phyloP scores from a whole-genome alignment of 2,888 invertebrate genomes.

The Drosophila paramelanica region DNA sequence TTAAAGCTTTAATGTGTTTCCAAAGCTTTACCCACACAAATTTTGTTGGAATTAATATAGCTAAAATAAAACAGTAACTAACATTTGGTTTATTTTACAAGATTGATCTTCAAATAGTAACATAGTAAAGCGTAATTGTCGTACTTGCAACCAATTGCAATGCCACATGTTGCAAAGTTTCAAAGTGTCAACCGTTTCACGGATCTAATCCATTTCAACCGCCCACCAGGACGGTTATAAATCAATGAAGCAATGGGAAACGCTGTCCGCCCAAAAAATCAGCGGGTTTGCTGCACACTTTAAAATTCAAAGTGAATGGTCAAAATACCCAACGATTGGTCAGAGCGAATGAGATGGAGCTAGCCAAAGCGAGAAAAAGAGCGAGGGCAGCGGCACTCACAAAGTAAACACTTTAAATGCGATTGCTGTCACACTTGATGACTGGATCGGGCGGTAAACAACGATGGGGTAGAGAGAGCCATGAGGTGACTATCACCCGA shows the following conservation, averaged over 20 bases:
- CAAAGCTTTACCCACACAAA: no score
- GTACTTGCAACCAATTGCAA: neutral
- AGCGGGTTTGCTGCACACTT: constrained; percentile 48
- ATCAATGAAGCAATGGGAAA: constrained; percentile 54
- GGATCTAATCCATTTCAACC: constrained; percentile 64
- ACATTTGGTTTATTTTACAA: neutral
- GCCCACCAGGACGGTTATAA: constrained; percentile 47
- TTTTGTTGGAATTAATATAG: neutral
- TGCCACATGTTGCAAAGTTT: constrained; percentile 19
- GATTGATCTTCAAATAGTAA: neutral
- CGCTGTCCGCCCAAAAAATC: constrained; percentile 47
- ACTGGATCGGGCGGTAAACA: constrained; percentile 46
- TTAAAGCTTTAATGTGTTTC: neutral
- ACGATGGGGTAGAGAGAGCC: constrained; percentile 12
- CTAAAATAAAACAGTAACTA: neutral
- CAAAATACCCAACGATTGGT: constrained; percentile 30
- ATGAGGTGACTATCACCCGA: constrained; percentile 3
- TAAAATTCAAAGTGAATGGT: constrained; percentile 64
- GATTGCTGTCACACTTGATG: constrained; percentile 73
- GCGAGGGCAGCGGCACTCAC: constrained; percentile 21
- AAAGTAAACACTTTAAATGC: constrained; percentile 75
- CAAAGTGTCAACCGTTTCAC: constrained; percentile 56
- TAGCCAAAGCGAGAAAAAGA: neutral
- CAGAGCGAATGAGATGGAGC: neutral
- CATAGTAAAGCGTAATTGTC: constrained; percentile 3